Conservation (phyloP, 2,113 vertebrate species). For the Hepsetus odoe region DNA sequence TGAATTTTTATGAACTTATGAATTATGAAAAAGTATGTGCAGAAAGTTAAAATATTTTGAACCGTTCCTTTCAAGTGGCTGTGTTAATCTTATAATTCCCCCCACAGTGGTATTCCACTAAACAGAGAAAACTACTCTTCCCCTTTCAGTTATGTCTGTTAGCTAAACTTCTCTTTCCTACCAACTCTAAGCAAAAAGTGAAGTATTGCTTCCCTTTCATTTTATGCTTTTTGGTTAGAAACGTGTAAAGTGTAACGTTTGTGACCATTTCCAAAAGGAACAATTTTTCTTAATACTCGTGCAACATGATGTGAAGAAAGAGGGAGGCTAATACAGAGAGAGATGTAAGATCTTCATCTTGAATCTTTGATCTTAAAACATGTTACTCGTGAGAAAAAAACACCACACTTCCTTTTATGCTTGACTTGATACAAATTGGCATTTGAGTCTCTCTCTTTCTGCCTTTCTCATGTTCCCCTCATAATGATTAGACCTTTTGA, state of each 20-base stretch:
- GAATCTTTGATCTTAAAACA: not conserved
- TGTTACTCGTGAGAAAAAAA: not conserved
- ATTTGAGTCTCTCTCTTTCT: not conserved
- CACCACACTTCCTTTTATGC: not conserved
- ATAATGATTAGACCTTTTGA: too few species aligned
- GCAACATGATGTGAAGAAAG: not conserved
- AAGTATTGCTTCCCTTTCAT: conserved; percentile 37
- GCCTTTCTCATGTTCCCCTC: not conserved
- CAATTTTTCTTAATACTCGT: not conserved
- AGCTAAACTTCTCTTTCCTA: conserved; percentile 39
- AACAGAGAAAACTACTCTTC: not conserved
- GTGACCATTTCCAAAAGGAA: not conserved
- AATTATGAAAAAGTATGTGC: not conserved
- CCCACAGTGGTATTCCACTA: conserved; percentile 8
- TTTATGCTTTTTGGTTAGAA: not conserved
- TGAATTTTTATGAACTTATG: too few species aligned
- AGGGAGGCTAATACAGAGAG: not conserved
- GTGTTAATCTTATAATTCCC: not conserved
- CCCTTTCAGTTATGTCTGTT: conserved; percentile 22
- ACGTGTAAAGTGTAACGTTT: not conserved
- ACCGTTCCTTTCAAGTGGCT: not conserved
- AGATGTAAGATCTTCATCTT: too few species aligned
- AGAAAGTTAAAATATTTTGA: not conserved
- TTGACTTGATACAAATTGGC: not conserved
- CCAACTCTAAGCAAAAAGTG: not conserved